Base-by-base conservation (phyloP, 30 jellyfish, hydroid and myxozoan species). In the Mastigias papua region DNA sequence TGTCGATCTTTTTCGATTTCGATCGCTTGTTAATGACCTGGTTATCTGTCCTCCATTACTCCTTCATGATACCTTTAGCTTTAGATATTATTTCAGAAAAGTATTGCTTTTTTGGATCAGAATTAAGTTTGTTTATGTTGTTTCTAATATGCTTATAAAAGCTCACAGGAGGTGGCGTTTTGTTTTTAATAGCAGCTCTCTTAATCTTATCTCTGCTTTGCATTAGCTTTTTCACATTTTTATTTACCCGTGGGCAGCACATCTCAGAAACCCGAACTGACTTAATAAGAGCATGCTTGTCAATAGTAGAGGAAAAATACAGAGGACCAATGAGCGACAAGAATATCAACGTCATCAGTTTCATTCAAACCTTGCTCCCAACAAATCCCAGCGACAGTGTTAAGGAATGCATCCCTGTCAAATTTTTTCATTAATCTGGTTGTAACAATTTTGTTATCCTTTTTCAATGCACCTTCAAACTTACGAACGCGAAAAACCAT, bases 401-500 rank as follows among this genome's bases (percentile, higher is more conserved):
- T n/a, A n/a, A n/a, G n/a, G n/a, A n/a, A n/a, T n/a, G n/a, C n/a
- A n/a, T n/a, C n/a, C n/a, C n/a, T n/a, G n/a, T n/a, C 29, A 15
- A 69, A 69, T 13, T 69, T n/a, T 69, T 34, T 69, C 86, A 74
- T 35, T 20, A 11, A 31, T n/a, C 90, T 48, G 62, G 90, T 80
- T 80, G 31, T 61, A 16, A 80, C 33, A 69, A n/a, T 35, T 80
- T n/a, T n/a, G n/a, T n/a, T n/a, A n/a, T n/a, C n/a, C n/a, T n/a
- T n/a, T n/a, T n/a, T n/a, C n/a, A n/a, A n/a, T n/a, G n/a, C n/a
- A n/a, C n/a, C n/a, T n/a, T n/a, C n/a, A n/a, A n/a, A n/a, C n/a
- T n/a, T n/a, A 17, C 79, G 76, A 77, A 77, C 51, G 50, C 80
- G 29, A 79, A 1, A 77, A 2, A 77, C 88, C 64, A 78, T 54